These are phyloP conservation scores for Carcina quercana DNA, from an alignment of 2,888 invertebrate genomes.

Conservation along the genomic window DNA sequence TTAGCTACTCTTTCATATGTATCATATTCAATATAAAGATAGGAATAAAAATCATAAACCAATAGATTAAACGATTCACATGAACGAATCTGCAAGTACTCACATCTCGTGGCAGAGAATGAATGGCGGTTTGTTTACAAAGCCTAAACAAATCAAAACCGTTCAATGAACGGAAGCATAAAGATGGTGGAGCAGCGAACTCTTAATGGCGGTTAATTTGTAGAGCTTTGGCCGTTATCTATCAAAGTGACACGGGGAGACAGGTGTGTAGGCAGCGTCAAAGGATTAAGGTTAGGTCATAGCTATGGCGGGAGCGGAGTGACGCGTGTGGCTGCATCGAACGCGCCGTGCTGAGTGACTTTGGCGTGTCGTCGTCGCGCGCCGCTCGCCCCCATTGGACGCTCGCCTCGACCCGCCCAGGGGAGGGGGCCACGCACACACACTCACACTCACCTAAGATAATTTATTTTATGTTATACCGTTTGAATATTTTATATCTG, in stretches of 20 bases:
- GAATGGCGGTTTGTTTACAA: too few relatives aligned
- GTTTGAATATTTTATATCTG: conserved; percentile 75
- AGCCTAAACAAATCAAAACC: too few relatives aligned
- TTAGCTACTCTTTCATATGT: too few relatives aligned
- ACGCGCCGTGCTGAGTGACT: conserved; percentile 54
- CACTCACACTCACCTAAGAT: conserved; percentile 67
- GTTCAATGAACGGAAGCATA: too few relatives aligned
- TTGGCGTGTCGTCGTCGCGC: conserved; percentile 61
- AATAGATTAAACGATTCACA: too few relatives aligned
- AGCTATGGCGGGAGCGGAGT: conserved; percentile 23
- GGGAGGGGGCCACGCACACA: conserved; percentile 68
- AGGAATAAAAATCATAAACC: too few relatives aligned
- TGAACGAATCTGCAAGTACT: too few relatives aligned
- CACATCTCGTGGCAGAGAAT: too few relatives aligned
- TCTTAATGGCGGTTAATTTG: too few relatives aligned
- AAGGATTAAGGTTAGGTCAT: conserved; percentile 37
- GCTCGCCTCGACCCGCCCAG: conserved; percentile 58
- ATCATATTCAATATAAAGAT: too few relatives aligned
- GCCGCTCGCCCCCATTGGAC: conserved; percentile 74
- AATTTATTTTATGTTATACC: conserved; percentile 75
- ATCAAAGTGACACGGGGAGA: neutral
- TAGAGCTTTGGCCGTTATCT: too few relatives aligned
- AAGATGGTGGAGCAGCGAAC: too few relatives aligned
- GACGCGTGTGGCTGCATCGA: conserved; percentile 30
- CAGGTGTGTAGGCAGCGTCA: conserved; percentile 15